phyloP scores from a whole-genome alignment of 1,140 invertebrate species.

The Hylaeus volcanicus region DNA sequence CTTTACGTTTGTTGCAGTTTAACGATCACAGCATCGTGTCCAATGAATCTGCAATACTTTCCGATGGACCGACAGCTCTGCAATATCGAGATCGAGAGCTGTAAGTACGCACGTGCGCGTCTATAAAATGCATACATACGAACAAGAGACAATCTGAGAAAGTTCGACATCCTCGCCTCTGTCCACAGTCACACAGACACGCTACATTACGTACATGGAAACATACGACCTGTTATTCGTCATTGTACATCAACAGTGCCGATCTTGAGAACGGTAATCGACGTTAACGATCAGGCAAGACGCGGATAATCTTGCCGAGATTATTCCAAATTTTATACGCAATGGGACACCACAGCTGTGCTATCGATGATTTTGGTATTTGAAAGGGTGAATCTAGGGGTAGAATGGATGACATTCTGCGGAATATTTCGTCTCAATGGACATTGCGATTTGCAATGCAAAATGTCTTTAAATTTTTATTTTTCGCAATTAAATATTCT shows the following conservation, averaged over 20 bases:
- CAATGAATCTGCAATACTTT: constrained; percentile 98
- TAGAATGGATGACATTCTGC: too few relatives aligned
- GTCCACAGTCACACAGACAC: constrained; percentile 41
- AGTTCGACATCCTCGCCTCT: constrained; percentile 53
- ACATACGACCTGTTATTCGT: constrained; percentile 22
- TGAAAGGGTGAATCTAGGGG: too few relatives aligned
- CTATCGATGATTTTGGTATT: too few relatives aligned
- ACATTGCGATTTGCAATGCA: too few relatives aligned
- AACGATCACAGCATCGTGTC: constrained; percentile 98
- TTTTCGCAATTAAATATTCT: too few relatives aligned
- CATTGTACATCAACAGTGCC: constrained; percentile 43
- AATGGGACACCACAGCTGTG: too few relatives aligned
- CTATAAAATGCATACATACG: constrained; percentile 41
- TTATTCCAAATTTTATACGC: neutral
- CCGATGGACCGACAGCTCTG: constrained; percentile 98
- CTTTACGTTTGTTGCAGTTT: constrained; percentile 85
- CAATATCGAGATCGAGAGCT: constrained; percentile 98
- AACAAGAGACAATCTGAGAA: constrained; percentile 49
- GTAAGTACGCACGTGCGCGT: constrained; percentile 87
- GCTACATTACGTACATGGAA: constrained; percentile 25
- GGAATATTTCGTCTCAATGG: too few relatives aligned
- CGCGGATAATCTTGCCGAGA: neutral
- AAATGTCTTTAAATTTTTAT: too few relatives aligned
- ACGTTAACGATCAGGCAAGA: neutral
- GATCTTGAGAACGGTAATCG: constrained; percentile 47